Conservation (phyloP, 64 coral and sea anemone genomes). For the Pocillopora damicornis region DNA sequence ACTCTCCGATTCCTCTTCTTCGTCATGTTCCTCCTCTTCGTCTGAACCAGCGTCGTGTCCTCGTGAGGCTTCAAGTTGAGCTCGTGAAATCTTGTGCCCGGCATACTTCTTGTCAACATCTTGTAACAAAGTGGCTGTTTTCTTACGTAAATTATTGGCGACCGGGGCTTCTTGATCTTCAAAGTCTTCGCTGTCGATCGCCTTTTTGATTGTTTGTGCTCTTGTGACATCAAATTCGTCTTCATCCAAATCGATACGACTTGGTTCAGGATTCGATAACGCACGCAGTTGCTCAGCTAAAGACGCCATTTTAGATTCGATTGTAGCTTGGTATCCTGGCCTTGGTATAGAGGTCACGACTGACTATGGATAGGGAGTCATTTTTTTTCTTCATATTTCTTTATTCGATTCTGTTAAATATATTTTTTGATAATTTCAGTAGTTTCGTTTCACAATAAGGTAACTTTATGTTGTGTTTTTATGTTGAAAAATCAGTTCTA, state of each 20-base stretch:
- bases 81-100: conserved; percentile 50
- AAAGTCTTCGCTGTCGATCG: not conserved
- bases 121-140: conserved; percentile 39
- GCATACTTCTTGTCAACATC: conserved; percentile 80
- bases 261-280: conserved; percentile 75
- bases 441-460: too few species aligned
- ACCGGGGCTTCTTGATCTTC: not conserved
- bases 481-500: too few species aligned
- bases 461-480: too few species aligned
- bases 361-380: not conserved
- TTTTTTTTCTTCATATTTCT: not conserved
- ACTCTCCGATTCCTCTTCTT: not conserved
- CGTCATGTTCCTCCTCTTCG: not conserved
- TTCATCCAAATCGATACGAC: conserved; percentile 76
- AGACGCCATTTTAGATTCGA: conserved; percentile 83
- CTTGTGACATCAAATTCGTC: conserved; percentile 81
- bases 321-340: conserved; percentile 28
- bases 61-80: conserved; percentile 41
- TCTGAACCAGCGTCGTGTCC: not conserved
- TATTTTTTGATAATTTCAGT: too few species aligned
- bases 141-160: conserved; percentile 41
- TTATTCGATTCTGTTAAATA: too few species aligned
- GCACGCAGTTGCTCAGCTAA: conserved; percentile 61
- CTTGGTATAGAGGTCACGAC: not conserved
- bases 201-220: conserved; percentile 43